phyloP scores from a whole-genome alignment of 2,113 vertebrate species.

The Pimephales promelas region DNA sequence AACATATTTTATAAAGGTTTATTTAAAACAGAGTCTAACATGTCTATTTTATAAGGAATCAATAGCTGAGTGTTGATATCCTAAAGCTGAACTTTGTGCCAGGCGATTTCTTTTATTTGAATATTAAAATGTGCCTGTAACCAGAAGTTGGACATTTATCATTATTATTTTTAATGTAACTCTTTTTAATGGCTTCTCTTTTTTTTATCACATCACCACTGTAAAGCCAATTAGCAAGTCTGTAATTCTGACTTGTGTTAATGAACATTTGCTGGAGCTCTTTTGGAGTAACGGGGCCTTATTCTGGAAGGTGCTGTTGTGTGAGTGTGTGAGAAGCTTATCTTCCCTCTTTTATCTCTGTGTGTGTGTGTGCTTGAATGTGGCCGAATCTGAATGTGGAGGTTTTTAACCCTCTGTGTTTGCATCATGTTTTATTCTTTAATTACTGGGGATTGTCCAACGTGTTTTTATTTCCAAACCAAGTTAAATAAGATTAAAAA shows the following conservation, averaged over 20 bases:
- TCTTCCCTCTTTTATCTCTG: slow-evolving; percentile 29
- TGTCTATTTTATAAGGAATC: slow-evolving; percentile 53
- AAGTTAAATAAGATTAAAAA: slow-evolving; percentile 37
- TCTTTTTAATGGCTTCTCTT: neutral
- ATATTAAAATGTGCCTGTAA: slow-evolving; percentile 49
- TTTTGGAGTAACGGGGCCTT: slow-evolving; percentile 46
- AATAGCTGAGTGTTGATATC: slow-evolving; percentile 28
- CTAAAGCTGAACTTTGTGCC: slow-evolving; percentile 27
- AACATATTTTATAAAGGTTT: slow-evolving; percentile 49
- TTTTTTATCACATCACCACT: slow-evolving; percentile 7
- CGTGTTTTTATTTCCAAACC: slow-evolving; percentile 38
- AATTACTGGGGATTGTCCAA: slow-evolving; percentile 20
- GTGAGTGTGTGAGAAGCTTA: slow-evolving; percentile 21
- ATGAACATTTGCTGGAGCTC: neutral
- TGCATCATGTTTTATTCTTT: slow-evolving; percentile 11
- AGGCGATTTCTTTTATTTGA: slow-evolving; percentile 40
- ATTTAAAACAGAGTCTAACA: slow-evolving; percentile 53
- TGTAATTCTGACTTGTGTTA: slow-evolving; percentile 6
- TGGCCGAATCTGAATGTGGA: slow-evolving; percentile 30
- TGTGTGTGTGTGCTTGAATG: neutral
- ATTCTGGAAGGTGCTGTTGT: slow-evolving; percentile 39
- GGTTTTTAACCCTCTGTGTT: slow-evolving; percentile 15
- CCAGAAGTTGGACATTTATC: slow-evolving; percentile 1
- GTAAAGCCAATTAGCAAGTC: slow-evolving; percentile 12
- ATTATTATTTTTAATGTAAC: neutral